Evolutionary conservation across 2,888 invertebrate genomes (phyloP).

Genomic region (Rhagium mordax): DNA sequence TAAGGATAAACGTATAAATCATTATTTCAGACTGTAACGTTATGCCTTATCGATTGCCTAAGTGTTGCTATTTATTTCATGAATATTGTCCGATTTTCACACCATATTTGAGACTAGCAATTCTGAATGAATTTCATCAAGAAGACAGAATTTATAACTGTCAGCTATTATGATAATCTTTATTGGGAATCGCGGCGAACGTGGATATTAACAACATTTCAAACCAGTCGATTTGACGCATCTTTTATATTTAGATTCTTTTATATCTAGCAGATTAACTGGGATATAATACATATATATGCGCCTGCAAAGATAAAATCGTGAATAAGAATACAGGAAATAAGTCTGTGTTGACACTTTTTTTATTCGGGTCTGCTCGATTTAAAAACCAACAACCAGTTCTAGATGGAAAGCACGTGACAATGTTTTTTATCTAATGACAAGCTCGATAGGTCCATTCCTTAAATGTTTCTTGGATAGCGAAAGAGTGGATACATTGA

Average conservation of each 20-base stretch:
- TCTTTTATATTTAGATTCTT: slow-evolving; percentile 43
- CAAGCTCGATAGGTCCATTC: slow-evolving; percentile 35
- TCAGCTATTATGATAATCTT: slow-evolving; percentile 41
- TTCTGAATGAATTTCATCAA: neutral
- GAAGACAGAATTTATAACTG: slow-evolving; percentile 30
- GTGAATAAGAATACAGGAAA: slow-evolving; percentile 44
- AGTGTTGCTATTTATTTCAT: too few species aligned
- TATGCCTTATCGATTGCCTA: too few species aligned
- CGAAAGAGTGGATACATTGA: slow-evolving; percentile 33
- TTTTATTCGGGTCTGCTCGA: slow-evolving; percentile 36
- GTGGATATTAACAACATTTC: slow-evolving; percentile 40
- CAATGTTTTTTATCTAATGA: slow-evolving; percentile 35
- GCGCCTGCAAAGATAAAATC: slow-evolving; percentile 41
- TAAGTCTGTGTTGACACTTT: slow-evolving; percentile 45
- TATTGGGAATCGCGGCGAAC: slow-evolving; percentile 38
- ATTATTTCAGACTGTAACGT: too few species aligned
- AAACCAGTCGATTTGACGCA: slow-evolving; percentile 43
- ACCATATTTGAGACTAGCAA: too few species aligned
- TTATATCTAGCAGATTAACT: slow-evolving; percentile 43
- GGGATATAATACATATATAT: slow-evolving; percentile 43
- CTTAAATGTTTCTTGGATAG: slow-evolving; percentile 35
- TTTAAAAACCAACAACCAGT: slow-evolving; percentile 40
- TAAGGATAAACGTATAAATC: too few species aligned
- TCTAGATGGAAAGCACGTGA: slow-evolving; percentile 38
- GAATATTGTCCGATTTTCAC: too few species aligned